A percentile compares a stretch with the other conserved stretches of the same genome.
Evolutionary conservation across 1,140 invertebrate genomes (phyloP).

Genomic region (Agrypnia vestita): DNA sequence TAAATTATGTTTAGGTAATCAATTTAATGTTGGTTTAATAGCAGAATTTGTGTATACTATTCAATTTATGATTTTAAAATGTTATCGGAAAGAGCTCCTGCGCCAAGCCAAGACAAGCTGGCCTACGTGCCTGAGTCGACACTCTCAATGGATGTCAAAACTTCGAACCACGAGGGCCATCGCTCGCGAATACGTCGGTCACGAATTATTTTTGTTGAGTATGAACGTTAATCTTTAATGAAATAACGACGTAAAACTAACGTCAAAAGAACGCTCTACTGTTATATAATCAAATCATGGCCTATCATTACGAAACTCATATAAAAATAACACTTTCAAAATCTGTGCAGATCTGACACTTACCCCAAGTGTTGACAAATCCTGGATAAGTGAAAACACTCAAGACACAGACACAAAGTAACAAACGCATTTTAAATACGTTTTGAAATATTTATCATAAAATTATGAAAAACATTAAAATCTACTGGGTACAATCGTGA

Average conservation of each 20-base stretch:
- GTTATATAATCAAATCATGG: not conserved
- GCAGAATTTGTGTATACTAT: too few species aligned
- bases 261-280: not conserved
- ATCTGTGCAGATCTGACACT: conserved; percentile 25
- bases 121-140: conserved; percentile 2
- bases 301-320: conserved; percentile 16
- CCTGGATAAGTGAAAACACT: conserved; percentile 27
- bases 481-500: not conserved
- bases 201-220: not conserved
- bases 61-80: too few species aligned
- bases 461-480: conserved; percentile 31
- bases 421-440: conserved; percentile 15
- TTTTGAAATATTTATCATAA: conserved; percentile 15
- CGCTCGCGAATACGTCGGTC: not conserved
- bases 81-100: too few species aligned
- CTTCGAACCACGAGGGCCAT: conserved; percentile 4
- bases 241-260: not conserved
- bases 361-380: conserved; percentile 22
- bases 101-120: not conserved
- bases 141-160: conserved; percentile 26
- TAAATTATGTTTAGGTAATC: too few species aligned
- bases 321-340: conserved; percentile 31
- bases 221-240: not conserved
- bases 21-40: too few species aligned
- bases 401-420: conserved; percentile 33